Base-by-base conservation (phyloP, 2,888 invertebrate species). In the Gnatocerus cornutus region DNA sequence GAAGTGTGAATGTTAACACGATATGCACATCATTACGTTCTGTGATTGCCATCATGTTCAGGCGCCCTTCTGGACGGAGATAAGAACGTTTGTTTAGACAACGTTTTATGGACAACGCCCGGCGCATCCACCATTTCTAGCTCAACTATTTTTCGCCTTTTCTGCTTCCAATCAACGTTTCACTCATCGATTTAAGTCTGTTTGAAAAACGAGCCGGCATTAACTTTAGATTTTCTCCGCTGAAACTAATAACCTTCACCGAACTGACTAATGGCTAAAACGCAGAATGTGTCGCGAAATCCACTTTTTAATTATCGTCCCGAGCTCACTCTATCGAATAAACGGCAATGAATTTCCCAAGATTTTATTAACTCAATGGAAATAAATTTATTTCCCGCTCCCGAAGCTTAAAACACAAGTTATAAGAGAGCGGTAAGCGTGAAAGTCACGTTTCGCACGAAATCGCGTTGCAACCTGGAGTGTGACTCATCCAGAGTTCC, bases 361-460 rank as follows among this genome's bases (percentile, higher is more conserved):
- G 3, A 39, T 37, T 55, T 55, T 37, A 53, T 55, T 37, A 55
- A 8, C 39, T 13, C 4, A 3, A 56, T 43, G 56, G 37, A 56
- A 56, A 56, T 56, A 56, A 43, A 56, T 56, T 39, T 29, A 56
- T 12, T 27, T 55, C 37, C 55, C 55, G 55, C 37, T n/a, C 21
- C 27, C 41, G 27, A 4, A 50, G n/a, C 48, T 69, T 9, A 48
- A 27, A 30, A 46, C 56, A 10, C 50, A 61, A 61, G 55, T 70
- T 61, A 46, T 14, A 61, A 61, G 12, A 8, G 55, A 55, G 55
- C 56, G 14, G 41, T 43, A 50, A 63, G 16, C 39, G 50, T 21
- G 39, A 63, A 63, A 52, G 62, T 63, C 62, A 63, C 62, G 62
- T 63, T 63, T 52, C 62, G 50, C 62, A 52, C 62, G 62, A 63